These are phyloP conservation scores for Agrotis ipsilon DNA, from an alignment of 2,888 invertebrate species.

Conservation along the genomic window DNA sequence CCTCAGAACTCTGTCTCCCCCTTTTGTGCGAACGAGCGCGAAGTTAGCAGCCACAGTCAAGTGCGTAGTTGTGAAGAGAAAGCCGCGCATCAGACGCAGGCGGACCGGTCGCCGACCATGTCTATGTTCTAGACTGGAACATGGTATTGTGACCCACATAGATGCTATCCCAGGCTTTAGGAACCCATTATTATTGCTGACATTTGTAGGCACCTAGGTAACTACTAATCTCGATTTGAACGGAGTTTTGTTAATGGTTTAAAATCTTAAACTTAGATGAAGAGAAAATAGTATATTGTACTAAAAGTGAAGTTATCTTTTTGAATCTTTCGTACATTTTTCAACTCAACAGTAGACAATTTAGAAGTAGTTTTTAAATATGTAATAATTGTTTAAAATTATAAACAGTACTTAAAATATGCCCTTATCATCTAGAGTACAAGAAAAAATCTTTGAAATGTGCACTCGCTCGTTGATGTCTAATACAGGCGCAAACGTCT, in stretches of 20 bases:
- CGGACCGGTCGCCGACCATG: conserved; percentile 56
- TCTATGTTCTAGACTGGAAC: conserved; percentile 62
- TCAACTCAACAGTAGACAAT: background rate
- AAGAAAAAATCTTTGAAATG: background rate
- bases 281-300: background rate
- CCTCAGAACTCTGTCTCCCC: background rate
- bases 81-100: conserved; percentile 67
- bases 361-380: background rate
- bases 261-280: background rate
- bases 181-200: conserved; percentile 15
- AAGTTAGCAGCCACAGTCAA: conserved; percentile 34
- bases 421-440: too few species aligned
- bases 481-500: conserved; percentile 42
- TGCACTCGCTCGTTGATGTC: conserved; percentile 61
- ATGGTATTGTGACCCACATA: conserved; percentile 61
- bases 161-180: conserved; percentile 22
- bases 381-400: background rate
- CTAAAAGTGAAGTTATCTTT: background rate
- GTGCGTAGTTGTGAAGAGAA: conserved; percentile 65
- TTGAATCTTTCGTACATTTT: background rate
- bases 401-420: too few species aligned
- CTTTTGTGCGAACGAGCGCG: background rate
- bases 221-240: background rate
- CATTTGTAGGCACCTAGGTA: background rate
- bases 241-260: background rate